Base-by-base conservation (phyloP, 2,113 vertebrate species). In the Lutjanus erythropterus region DNA sequence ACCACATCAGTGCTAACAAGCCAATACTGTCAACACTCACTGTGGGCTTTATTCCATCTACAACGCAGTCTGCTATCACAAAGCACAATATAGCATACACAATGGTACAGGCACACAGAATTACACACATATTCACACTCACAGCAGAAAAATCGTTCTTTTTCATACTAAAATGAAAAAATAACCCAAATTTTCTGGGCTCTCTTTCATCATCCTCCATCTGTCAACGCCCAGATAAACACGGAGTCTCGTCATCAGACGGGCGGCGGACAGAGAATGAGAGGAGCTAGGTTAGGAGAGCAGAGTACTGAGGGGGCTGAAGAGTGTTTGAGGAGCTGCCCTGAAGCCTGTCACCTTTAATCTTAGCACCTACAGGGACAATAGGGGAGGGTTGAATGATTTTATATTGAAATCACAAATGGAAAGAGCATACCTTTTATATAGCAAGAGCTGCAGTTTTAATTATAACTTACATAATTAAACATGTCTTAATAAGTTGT, bases 11-110 rank as follows among this genome's bases (percentile, higher is more conserved):
- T 33, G 0, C 68, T 74, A 86, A 90, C 71, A 82, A 90, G 81
- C 85, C 83, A 85, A 85, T 61, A 79, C 84, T 86, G 90, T 86
- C 86, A 78, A 72, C 83, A 85, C 71, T 88, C 80, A 74, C 80
- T 83, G 81, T 84, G 67, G 82, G 77, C 81, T 85, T 84, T 60
- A 81, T 78, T 90, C 77, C 89, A 83, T 78, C 72, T 52, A 58
- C 70, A 66, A 50, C 4, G 3, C 59, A 81, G 66, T 84, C 85
- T 72, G 73, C 61, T 82, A 73, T 68, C 72, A 86, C 66, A 81
- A 85, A 85, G 81, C 72, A 80, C n/a, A 75, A 83, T n/a, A n/a
- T n/a, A n/a, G n/a, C 50, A 70, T 62, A 77, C 81, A 81, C 29
- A 4, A 61, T 71, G 59, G 77, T 76, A 80, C 9, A 29, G n/a